A percentile compares a stretch with the other conserved stretches of the same genome.
These are phyloP conservation scores for Drosophila lutescens DNA, from an alignment of 2,888 invertebrate genomes.

Conservation along the genomic window DNA sequence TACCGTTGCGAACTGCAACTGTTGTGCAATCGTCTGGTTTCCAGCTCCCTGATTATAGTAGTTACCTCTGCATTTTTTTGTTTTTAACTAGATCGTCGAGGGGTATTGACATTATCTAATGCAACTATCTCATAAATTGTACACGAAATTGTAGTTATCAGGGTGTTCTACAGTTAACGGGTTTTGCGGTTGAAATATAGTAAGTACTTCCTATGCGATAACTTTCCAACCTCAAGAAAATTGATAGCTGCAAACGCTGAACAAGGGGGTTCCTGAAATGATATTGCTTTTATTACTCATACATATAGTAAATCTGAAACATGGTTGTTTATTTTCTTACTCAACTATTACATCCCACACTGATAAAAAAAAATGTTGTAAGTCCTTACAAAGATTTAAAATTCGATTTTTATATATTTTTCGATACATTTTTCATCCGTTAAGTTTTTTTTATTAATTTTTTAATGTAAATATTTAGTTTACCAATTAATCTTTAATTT, in stretches of 20 bases:
- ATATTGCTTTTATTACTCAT: background rate
- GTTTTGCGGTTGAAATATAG: conserved; percentile 20
- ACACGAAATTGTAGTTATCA: conserved; percentile 13
- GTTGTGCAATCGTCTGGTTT: conserved; percentile 25
- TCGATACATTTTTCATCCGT: no score
- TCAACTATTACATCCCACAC: background rate
- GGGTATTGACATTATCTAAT: conserved; percentile 17
- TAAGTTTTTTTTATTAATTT: no score
- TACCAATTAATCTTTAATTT: no score
- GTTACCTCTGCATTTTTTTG: conserved; percentile 18
- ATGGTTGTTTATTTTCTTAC: background rate
- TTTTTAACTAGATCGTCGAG: conserved; percentile 6
- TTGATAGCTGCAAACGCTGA: background rate
- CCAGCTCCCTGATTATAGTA: conserved; percentile 15
- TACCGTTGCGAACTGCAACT: conserved; percentile 26
- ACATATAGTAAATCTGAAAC: background rate
- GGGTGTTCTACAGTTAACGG: background rate
- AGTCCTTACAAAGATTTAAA: no score
- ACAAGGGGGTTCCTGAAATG: background rate
- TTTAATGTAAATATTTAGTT: no score
- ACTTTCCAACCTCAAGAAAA: background rate
- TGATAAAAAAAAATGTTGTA: no score
- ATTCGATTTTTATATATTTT: no score
- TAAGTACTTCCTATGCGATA: conserved; percentile 12
- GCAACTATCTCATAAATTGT: conserved; percentile 27